Conservation (phyloP, 2,888 invertebrate species). For the Drosophila histrio region DNA sequence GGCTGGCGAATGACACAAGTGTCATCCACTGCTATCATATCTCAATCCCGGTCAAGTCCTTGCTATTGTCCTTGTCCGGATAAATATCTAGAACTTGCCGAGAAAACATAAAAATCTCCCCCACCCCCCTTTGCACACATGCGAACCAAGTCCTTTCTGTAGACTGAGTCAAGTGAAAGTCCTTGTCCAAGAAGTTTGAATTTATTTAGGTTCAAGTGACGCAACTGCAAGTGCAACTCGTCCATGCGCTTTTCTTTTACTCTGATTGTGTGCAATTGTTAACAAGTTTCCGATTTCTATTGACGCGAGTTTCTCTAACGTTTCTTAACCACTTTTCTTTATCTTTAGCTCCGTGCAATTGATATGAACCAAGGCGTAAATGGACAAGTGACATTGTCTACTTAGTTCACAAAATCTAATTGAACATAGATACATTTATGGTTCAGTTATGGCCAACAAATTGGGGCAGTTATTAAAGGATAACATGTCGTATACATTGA, state of each 20-base stretch:
- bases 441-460: background rate
- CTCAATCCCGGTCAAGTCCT: conserved; percentile 51
- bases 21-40: conserved; percentile 69
- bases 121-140: background rate
- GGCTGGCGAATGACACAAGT: conserved; percentile 63
- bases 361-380: conserved; percentile 29
- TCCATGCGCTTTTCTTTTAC: conserved; percentile 29
- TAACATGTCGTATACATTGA: too few relatives aligned
- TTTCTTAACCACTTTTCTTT: conserved; percentile 2
- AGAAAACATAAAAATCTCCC: conserved; percentile 46
- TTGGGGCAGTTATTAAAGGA: too few relatives aligned
- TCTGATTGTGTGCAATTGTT: conserved; percentile 25
- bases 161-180: conserved; percentile 29
- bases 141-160: conserved; percentile 4
- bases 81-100: conserved; percentile 70
- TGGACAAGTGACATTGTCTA: conserved; percentile 22
- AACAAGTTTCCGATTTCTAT: conserved; percentile 34
- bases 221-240: conserved; percentile 45
- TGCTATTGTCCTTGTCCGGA: conserved; percentile 16
- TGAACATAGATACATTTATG: background rate
- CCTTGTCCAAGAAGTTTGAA: conserved; percentile 62
- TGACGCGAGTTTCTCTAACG: conserved; percentile 5
- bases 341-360: conserved; percentile 1
- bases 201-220: conserved; percentile 60
- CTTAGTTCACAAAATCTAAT: conserved; percentile 29